These are phyloP conservation scores for Aphelenchoides bicaudatus DNA, from an alignment of 2,888 invertebrate genomes.

Conservation along the genomic window DNA sequence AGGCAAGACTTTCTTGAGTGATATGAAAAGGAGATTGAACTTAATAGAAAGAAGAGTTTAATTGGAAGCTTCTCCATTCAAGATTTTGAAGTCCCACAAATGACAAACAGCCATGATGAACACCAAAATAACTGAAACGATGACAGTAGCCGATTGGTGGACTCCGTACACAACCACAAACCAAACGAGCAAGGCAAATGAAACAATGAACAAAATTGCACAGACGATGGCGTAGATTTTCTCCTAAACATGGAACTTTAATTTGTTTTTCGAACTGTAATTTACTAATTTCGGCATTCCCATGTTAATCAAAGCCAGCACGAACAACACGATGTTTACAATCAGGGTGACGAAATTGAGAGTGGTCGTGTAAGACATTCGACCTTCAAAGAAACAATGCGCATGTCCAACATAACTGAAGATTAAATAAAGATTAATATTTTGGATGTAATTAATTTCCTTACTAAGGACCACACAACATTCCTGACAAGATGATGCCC, in stretches of 20 bases:
- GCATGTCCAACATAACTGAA: too few relatives aligned
- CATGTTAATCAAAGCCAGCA: slow-evolving; percentile 52
- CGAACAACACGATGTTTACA: slow-evolving; percentile 27
- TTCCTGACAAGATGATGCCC: slow-evolving; percentile 54
- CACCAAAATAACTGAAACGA: slow-evolving; percentile 23
- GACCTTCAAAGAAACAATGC: too few relatives aligned
- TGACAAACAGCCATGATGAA: slow-evolving; percentile 45
- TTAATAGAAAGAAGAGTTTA: slow-evolving; percentile 23
- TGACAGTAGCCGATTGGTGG: too few relatives aligned
- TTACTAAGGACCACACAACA: slow-evolving; percentile 44
- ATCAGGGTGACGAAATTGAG: slow-evolving; percentile 30
- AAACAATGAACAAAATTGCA: slow-evolving; percentile 29
- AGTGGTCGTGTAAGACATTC: neutral
- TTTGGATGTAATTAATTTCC: too few relatives aligned
- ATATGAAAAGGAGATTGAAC: neutral
- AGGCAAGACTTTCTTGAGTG: neutral
- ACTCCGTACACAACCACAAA: too few relatives aligned
- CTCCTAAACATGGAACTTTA: slow-evolving; percentile 27
- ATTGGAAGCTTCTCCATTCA: slow-evolving; percentile 51
- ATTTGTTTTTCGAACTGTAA: too few relatives aligned
- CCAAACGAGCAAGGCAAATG: slow-evolving; percentile 31
- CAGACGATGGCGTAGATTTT: slow-evolving; percentile 21
- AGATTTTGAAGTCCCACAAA: slow-evolving; percentile 57
- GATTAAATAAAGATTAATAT: too few relatives aligned
- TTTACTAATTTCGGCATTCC: slow-evolving; percentile 36